Evolutionary conservation across 1,140 invertebrate species (phyloP), one percentile per base, ranked within the genome.

Genomic region (Trachelipus rathkii): DNA sequence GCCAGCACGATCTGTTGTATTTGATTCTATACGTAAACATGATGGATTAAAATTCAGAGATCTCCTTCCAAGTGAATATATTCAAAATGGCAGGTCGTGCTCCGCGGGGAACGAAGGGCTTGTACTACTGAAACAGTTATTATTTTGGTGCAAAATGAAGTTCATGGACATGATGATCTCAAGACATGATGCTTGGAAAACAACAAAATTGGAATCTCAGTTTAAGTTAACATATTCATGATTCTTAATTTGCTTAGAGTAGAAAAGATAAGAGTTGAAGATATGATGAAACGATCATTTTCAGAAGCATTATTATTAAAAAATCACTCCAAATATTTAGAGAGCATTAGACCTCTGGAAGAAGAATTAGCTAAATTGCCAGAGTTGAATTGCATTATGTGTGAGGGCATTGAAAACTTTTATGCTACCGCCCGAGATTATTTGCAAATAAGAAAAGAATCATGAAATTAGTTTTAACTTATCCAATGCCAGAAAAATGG

Each of bases 161-260:
- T 97, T 0, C 88, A 94, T 0, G 88, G n/a, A 90, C 67, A 87
- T 89, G 15, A 88, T 19, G 90, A 91, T 15, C 85, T 98, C 0
- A 89, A 91, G 77, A 87, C 3, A 97, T 98, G 93, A 96, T 97
- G 90, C 86, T 93, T 78, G 95, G 92, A 66, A 84, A 84, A 82
- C 95, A 0, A 91, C 92, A 44, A 91, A 89, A 77, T 86, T 98
- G 33, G 90, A 93, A 77, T 97, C 95, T 0, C 91, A 95, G 84
- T 98, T 98, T 83, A 90, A 95, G 78, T 87, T 99, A 1, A 98
- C 96, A 0, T 98, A 99, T 84, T 91, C 93, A 98, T 98, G 91
- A 96, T 97, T 77, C 85, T 97, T 0, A 95, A 95, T 83, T 87
- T 96, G 43, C 86, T 96, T 72, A 86, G 91, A 80, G 91, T 94